phyloP scores from a whole-genome alignment of 2,888 invertebrate genomes.

The Scrobipalpa atriplicella region DNA sequence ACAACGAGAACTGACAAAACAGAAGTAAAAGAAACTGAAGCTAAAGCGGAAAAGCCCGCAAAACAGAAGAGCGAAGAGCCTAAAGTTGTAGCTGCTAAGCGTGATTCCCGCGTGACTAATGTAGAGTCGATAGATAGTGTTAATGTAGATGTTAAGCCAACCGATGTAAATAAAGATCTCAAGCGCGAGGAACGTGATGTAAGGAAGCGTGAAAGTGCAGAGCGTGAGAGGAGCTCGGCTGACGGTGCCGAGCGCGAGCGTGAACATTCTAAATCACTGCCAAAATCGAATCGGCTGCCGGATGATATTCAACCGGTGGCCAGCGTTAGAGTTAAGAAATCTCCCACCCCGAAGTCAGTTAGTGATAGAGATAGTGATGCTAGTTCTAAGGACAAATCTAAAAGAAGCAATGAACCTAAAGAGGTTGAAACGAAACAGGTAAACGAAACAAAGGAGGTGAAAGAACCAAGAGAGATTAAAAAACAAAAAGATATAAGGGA shows the following conservation, averaged over 20 bases:
- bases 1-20: conserved; percentile 18
- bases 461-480: conserved; percentile 29
- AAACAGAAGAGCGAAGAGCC: conserved; percentile 19
- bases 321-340: conserved; percentile 62
- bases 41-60: conserved; percentile 6
- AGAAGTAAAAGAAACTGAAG: conserved; percentile 16
- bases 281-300: conserved; percentile 56
- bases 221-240: conserved; percentile 47
- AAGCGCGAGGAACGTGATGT: conserved; percentile 43
- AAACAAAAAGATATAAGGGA: conserved; percentile 35
- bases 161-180: conserved; percentile 46
- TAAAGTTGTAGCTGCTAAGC: conserved; percentile 16
- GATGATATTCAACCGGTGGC: conserved; percentile 65
- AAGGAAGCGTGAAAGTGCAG: conserved; percentile 42
- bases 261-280: conserved; percentile 58
- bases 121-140: conserved; percentile 36
- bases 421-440: conserved; percentile 32
- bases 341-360: conserved; percentile 68
- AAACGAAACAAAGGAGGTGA: conserved; percentile 31
- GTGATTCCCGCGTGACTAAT: conserved; percentile 23
- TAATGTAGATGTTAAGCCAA: conserved; percentile 45
- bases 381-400: conserved; percentile 53
- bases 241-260: conserved; percentile 47
- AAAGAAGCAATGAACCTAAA: conserved; percentile 27
- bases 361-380: conserved; percentile 55